Base-by-base conservation (phyloP, 2,113 vertebrate genomes). In the Plotosus lineatus region DNA sequence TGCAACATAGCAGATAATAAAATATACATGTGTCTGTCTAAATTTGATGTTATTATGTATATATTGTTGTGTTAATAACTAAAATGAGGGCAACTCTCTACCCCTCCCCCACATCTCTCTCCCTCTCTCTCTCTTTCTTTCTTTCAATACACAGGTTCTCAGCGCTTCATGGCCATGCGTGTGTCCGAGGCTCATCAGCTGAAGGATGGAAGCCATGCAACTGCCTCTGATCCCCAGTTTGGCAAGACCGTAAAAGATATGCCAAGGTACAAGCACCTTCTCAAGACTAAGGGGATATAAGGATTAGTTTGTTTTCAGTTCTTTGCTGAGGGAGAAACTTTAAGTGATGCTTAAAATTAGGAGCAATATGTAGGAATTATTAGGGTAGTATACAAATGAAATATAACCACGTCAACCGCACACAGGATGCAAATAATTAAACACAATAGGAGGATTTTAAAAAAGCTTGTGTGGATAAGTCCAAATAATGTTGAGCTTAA, bases 161-260 rank as follows among this genome's bases (percentile, higher is more conserved):
- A 96, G 84, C 90, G 93, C 40, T 95, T 95, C 0, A 79, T 92
- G 9, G 91, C 93, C 0, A 93, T 95, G 94, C 93, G 95, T 11
- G 92, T 95, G 1, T 95, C 96, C 0, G 97, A 97, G 74, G 92
- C 92, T 15, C 94, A 96, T 83, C 96, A 95, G 88, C 83, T 95
- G 0, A 96, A 95, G 78, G 94, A 95, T 0, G 90, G 93, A 0
- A 88, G 94, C 83, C 94, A 92, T 51, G 78, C 81, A 46, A 92
- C 89, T 0, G 92, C 93, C 0, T 89, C 91, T 0, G 94, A 93
- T 88, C 95, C 96, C 0, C 92, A 95, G 87, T 98, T 98, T 50
- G 96, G 97, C 76, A 97, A 94, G 82, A 95, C 95, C 0, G 87
- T 96, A 48, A 94, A 95, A 87, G 97, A 98, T 86, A 91, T 98